These are phyloP conservation scores for Machaerirhynchus nigripectus DNA, from an alignment of 2,113 vertebrate species.

Conservation along the genomic window DNA sequence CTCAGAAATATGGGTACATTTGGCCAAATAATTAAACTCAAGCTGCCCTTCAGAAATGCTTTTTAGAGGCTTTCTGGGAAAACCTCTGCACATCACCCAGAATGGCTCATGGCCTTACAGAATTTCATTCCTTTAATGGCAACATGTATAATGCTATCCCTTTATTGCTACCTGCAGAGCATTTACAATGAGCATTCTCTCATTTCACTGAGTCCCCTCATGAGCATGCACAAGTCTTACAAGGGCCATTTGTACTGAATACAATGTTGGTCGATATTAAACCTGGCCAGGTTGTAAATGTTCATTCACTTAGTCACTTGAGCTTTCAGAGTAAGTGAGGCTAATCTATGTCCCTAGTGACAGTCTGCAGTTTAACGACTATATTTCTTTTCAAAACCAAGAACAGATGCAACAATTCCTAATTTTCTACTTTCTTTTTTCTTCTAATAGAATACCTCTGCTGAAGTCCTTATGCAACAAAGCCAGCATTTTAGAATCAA, in stretches of 20 bases:
- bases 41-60: neutral
- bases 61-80: neutral
- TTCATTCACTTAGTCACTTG: neutral
- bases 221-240: neutral
- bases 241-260: neutral
- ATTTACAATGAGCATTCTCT: neutral
- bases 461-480: neutral
- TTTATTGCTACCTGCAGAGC: neutral
- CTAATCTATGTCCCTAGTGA: neutral
- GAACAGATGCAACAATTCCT: neutral
- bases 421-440: neutral
- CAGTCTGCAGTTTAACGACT: neutral
- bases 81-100: neutral
- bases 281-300: neutral
- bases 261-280: neutral
- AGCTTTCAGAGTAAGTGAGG: neutral
- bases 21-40: neutral
- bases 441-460: neutral
- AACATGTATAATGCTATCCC: neutral
- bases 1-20: neutral
- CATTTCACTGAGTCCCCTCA: neutral
- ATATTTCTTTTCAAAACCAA: neutral
- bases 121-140: conserved; percentile 3
- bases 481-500: neutral
- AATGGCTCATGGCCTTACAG: neutral